Percentiles rank a stretch among this genome's conserved stretches.
Conservation (phyloP, 1,140 invertebrate genomes). For the Ceratitis capitata region DNA sequence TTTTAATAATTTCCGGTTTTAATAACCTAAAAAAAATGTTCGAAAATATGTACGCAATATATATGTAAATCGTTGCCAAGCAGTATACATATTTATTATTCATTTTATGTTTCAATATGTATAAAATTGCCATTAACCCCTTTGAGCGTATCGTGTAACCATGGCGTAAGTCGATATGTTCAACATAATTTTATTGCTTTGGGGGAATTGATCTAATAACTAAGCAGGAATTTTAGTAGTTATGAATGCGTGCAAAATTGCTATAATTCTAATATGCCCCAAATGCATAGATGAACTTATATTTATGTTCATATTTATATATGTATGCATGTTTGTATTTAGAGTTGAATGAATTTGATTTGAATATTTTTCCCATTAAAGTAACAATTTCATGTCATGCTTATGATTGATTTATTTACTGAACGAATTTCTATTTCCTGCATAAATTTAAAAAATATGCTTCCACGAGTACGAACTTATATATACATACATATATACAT, state of each 20-base stretch:
- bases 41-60: no score
- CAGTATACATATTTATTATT: background rate
- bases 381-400: background rate
- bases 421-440: background rate
- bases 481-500: no score
- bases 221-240: background rate
- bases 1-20: no score
- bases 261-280: background rate
- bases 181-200: conserved; percentile 2
- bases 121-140: background rate
- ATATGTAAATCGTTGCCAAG: background rate
- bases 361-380: background rate
- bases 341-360: background rate
- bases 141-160: background rate
- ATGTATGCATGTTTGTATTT: no score
- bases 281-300: background rate
- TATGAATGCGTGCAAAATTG: background rate
- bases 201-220: conserved; percentile 5
- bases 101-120: background rate
- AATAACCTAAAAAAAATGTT: no score
- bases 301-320: no score
- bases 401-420: background rate
- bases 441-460: no score
- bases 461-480: no score
- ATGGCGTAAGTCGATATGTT: background rate